Conservation (phyloP, 2,113 vertebrate genomes). For the Xiphorhynchus elegans region DNA sequence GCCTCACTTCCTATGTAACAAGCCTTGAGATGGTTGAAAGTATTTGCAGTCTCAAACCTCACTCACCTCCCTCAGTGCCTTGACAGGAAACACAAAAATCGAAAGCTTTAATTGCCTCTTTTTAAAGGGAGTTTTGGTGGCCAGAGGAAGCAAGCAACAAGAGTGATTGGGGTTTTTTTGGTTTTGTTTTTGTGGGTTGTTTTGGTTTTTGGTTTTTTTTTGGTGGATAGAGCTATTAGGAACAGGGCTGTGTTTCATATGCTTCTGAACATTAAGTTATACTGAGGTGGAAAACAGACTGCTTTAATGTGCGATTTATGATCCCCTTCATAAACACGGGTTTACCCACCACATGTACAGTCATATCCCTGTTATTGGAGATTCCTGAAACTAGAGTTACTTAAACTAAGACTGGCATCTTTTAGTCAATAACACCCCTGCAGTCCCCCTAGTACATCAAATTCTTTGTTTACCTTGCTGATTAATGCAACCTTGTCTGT, state of each 20-base stretch:
- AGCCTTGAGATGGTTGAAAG: neutral
- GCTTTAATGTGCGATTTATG: neutral
- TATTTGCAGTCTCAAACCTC: neutral
- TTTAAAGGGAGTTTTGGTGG: constrained; percentile 1
- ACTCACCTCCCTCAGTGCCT: neutral
- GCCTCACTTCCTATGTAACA: constrained; percentile 24
- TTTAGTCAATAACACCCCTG: neutral
- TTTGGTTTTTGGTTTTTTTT: neutral
- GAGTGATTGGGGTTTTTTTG: neutral
- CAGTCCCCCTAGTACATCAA: rapidly evolving
- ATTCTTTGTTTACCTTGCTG: neutral
- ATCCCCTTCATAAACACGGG: neutral
- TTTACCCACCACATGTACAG: neutral
- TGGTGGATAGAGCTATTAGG: neutral
- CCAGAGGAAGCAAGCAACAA: neutral
- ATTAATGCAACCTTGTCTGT: neutral
- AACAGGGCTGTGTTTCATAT: rapidly evolving
- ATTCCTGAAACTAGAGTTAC: neutral
- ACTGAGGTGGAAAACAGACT: neutral
- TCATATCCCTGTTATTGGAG: neutral
- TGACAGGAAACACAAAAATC: constrained; percentile 25
- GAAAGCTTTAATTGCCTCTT: constrained; percentile 5
- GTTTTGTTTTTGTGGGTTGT: neutral
- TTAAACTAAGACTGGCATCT: neutral
- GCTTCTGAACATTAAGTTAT: neutral